Evolutionary conservation across 2,797 vertebrate species (phyloP), one percentile per base, ranked within the genome.

Genomic region (Nannoperca obscura): DNA sequence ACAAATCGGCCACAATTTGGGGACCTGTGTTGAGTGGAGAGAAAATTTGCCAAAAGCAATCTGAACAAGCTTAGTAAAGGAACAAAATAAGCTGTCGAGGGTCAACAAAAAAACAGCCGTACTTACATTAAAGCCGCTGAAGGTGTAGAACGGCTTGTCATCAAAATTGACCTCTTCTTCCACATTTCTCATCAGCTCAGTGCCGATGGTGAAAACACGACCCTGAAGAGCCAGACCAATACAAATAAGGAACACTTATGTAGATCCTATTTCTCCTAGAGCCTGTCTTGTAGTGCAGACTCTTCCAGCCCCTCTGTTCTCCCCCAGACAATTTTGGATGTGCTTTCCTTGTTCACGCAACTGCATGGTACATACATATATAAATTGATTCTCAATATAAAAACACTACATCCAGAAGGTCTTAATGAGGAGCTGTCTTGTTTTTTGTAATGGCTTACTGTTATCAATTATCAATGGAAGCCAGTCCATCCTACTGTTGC

Each of bases 41-140:
- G 59, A 20, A 40, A 77, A 74, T 60, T 81, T 42, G 47, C 44
- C 64, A 53, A 40, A 63, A 78, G 50, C 53, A 3, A 50, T 60
- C 8, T 42, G 55, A 57, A 62, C 63, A 55, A 73, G 54, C 40
- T 50, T 3, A 49, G 59, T n/a, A 66, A 59, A 83, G 50, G 49
- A 42, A 65, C 20, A 63, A 54, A 79, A 80, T 69, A 22, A 62
- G 65, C 64, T 62, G 42, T 22, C 17, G 4, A 54, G 67, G 20
- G 44, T 54, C 13, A 59, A 12, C 42, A 5, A 54, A 19, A 52
- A 55, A 67, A 34, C 30, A 12, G 60, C 24, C 8, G 1, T 40
- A 90, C 94, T 91, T 65, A 96, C 95, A 55, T 75, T 83, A 67
- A 94, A 95, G 72, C 95, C 95, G 0, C 76, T 82, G 83, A 96